Evolutionary conservation across 2,113 vertebrate species (phyloP), one percentile per base, ranked within the genome.

Genomic region (Xenopus borealis): DNA sequence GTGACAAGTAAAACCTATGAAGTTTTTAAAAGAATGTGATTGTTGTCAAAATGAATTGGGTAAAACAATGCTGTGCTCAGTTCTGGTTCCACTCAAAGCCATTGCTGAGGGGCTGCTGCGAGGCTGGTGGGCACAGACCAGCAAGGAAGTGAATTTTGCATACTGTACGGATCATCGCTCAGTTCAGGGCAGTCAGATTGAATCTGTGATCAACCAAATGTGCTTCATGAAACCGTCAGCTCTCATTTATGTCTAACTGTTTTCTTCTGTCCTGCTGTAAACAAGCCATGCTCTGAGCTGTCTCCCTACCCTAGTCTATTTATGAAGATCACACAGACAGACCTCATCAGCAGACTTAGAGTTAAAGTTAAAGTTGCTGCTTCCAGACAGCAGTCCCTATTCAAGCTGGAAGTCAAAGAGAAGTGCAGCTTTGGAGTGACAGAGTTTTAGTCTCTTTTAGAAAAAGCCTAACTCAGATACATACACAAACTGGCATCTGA

Each of bases 81-180:
- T 93, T 94, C 90, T 88, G 91, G 92, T 91, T 93, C 91, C 90
- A 86, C 92, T 95, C 92, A 92, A 90, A 93, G 89, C 90, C 62
- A 69, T 86, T 88, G 92, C 94, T 92, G 85, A 92, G 90, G 93
- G 93, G 87, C 87, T 88, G 87, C 92, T 93, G 90, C 85, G 83
- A 91, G 94, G 94, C 95, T 95, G 94, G 95, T 96, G 95, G 95
- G 94, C 93, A 91, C 92, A 90, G 91, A 97, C 95, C 94, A 95
- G 95, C 94, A 90, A 92, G 90, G 89, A 90, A 94, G 93, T 91
- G 94, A 93, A 92, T 94, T 95, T 93, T 94, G 94, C 96, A 97
- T 96, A 95, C 95, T 98, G 96, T 96, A 97, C 93, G 94, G 95
- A 98, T 98, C 97, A 96, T 93, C 93, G 92, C 94, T 94, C 93